These are phyloP conservation scores for Monodelphis domestica DNA, from an alignment of 2,797 vertebrate genomes.

Conservation along the genomic window DNA sequence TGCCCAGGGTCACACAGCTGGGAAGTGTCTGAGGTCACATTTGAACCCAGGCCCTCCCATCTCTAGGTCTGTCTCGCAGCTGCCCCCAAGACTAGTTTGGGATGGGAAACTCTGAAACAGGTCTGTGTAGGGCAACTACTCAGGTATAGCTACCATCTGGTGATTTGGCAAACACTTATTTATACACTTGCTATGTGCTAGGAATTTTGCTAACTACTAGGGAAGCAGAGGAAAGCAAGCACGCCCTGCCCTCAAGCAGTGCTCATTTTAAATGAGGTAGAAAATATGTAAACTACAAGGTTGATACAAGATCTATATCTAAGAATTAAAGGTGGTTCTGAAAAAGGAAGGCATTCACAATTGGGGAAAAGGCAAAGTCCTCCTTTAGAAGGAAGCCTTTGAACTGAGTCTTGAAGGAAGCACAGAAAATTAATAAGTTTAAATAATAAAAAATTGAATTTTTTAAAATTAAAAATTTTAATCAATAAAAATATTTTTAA, in stretches of 20 bases:
- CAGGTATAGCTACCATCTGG: too few relatives aligned
- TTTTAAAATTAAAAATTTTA: too few relatives aligned
- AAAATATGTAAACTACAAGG: not conserved
- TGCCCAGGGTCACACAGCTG: too few relatives aligned
- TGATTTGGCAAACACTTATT: too few relatives aligned
- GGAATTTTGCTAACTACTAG: not conserved
- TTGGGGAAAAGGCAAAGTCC: not conserved
- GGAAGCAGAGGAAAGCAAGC: not conserved
- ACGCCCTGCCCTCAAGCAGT: not conserved
- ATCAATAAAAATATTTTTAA: too few relatives aligned
- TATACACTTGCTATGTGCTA: not conserved
- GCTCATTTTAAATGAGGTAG: not conserved
- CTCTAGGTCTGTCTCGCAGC: too few relatives aligned
- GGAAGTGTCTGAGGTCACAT: too few relatives aligned
- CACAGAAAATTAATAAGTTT: not conserved
- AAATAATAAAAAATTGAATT: too few relatives aligned
- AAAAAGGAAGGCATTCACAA: not conserved
- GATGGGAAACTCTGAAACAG: not conserved
- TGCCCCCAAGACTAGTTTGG: too few relatives aligned
- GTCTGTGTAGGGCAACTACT: not conserved
- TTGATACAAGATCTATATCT: not conserved
- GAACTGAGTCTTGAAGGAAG: not conserved
- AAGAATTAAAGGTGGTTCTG: not conserved
- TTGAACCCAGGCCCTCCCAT: too few relatives aligned
- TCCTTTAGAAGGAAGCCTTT: not conserved